Base-by-base conservation (phyloP, 1,140 invertebrate genomes). In the Globodera ellingtonae region DNA sequence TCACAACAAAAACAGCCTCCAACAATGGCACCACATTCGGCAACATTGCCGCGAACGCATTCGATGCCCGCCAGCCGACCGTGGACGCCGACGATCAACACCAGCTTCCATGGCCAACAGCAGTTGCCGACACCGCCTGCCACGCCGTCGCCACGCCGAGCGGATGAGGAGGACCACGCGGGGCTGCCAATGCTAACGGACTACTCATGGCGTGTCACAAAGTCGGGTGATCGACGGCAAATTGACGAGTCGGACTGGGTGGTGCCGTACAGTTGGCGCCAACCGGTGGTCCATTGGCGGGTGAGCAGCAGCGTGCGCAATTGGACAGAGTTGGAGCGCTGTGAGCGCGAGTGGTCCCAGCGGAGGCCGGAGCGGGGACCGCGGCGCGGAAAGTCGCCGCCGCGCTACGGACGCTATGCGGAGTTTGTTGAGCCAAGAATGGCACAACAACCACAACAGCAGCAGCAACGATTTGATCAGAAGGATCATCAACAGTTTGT, bases 351-450 rank as follows among this genome's bases (percentile, higher is more conserved):
- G 70, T 13, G 5, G 70, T 10, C 70, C 10, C 35, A 75, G 46
- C 66, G 44, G 44, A 8, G 73, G n/a, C 73, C 48, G 8, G 35
- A 48, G 52, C 73, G 24, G 44, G 62, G 50, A 21, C 59, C 21
- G 56, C 47, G 70, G 67, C 56, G 69, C 46, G 70, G 78, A 9
- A 72, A 79, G 67, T 35, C 44, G 18, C 75, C 78, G 15, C 78
- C 69, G 46, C 59, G 74, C 50, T 78, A 79, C 56, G 70, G 78
- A 46, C 70, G 13, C 21, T 74, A 74, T 73, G 47, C 24, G 6
- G 78, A 74, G 48, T 78, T 78, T 59, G 35, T 65, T 18, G 46
- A 59, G 56, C 67, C 69, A 10, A 21, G 21, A 48, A 18, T n/a
- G 21, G 67, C 13, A 50, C 65, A 59, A 50, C 66, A 13, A 47